Conservation (phyloP, 2,113 vertebrate genomes). For the Galbula dea region DNA sequence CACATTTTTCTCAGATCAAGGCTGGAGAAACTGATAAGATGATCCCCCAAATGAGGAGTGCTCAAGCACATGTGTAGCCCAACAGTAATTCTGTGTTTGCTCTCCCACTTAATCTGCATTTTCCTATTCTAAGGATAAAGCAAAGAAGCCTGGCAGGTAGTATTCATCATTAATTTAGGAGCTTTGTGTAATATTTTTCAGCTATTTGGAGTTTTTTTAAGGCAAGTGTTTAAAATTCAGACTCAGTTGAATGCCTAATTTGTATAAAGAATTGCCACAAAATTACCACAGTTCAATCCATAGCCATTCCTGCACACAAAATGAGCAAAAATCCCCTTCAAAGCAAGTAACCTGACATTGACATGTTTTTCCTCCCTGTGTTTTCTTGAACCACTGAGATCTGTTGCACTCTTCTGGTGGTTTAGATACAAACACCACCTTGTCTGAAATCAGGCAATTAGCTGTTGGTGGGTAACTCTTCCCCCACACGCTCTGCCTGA, state of each 20-base stretch:
- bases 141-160: background rate
- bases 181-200: background rate
- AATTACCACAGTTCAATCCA: background rate
- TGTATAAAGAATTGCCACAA: background rate
- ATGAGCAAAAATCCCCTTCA: background rate
- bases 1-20: background rate
- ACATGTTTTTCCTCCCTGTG: background rate
- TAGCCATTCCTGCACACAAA: background rate
- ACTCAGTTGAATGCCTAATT: background rate
- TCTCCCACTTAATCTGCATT: background rate
- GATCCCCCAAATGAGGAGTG: background rate
- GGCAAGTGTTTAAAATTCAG: background rate
- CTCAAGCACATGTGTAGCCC: background rate
- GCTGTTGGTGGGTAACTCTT: background rate
- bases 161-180: background rate
- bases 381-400: background rate
- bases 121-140: background rate
- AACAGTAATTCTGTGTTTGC: background rate
- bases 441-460: conserved; percentile 2
- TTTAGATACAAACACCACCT: background rate
- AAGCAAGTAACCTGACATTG: background rate
- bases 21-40: background rate
- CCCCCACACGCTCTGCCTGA: background rate
- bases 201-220: background rate
- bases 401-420: background rate